Evolutionary conservation across 2,113 vertebrate species (phyloP).

Genomic region (Chlorodrepanis virens): DNA sequence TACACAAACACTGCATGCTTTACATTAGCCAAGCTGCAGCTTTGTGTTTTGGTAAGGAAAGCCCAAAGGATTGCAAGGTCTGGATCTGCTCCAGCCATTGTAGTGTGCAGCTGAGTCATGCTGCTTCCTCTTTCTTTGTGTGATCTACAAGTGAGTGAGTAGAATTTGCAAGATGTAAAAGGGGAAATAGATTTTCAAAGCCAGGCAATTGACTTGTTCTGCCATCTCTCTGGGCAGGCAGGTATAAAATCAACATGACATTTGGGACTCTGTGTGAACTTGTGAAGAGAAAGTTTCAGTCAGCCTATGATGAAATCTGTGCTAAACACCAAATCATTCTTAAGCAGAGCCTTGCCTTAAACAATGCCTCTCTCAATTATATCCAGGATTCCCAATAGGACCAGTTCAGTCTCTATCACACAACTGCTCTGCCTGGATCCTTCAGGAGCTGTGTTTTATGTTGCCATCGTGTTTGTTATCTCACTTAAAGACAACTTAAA

Average conservation of each 20-base stretch:
- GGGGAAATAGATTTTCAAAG: not conserved
- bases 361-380: not conserved
- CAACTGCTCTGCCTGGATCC: not conserved
- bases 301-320: not conserved
- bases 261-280: not conserved
- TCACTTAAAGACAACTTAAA: not conserved
- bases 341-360: not conserved
- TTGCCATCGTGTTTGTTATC: not conserved
- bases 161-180: slow-evolving; percentile 31
- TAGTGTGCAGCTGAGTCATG: slow-evolving; percentile 61
- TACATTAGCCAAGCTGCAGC: slow-evolving; percentile 31
- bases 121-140: slow-evolving; percentile 47
- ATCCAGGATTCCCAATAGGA: not conserved
- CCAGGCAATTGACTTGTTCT: not conserved
- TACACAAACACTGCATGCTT: slow-evolving; percentile 22
- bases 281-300: not conserved
- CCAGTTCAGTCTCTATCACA: not conserved
- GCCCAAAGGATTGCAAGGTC: slow-evolving; percentile 26
- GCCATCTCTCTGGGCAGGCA: not conserved
- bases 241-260: not conserved
- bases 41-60: slow-evolving; percentile 57
- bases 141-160: slow-evolving; percentile 11
- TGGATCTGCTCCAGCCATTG: slow-evolving; percentile 59
- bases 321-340: not conserved
- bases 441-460: not conserved